Evolutionary conservation across 1,140 invertebrate species (phyloP), one percentile per base, ranked within the genome.

Genomic region (Hycleus cichorii): DNA sequence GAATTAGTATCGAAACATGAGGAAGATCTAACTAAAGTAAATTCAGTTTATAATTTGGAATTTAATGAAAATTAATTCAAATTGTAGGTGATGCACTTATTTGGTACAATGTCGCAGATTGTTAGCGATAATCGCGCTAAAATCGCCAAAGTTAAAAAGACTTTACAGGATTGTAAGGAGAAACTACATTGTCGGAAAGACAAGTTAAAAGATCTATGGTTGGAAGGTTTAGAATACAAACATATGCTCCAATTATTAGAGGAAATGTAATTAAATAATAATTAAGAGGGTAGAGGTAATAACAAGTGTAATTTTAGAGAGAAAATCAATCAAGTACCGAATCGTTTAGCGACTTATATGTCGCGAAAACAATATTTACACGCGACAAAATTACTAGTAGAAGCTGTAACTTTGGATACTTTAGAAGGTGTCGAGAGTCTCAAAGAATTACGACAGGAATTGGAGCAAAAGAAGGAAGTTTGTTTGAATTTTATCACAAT

Each of bases 151-250:
- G 91, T 96, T 0, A 93, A 92, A 71, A 91, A 93, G 58, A 91
- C 94, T 69, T 78, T 98, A 6, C 83, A 86, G 47, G 91, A 90
- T 4, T 97, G 94, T 73, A 94, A 96, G 72, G 87, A 86, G 18
- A 75, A 98, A 27, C 74, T 99, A 43, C 86, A 93, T 58, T 94
- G 94, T 75, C 85, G 92, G 59, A 80, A 94, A 47, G 94, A 97
- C 68, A 95, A 98, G 74, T 77, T 99, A 43, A 86, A 93, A 64
- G 89, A 94, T 67, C 78, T 97, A 49, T 97, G 93, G 91, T 77
- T 90, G 1, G 93, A 97, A 75, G 91, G 91, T 4, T 82, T 96
- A 11, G 91, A 97, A 71, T 93, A 97, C 66, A 93, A 94, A 70
- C 87, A 95, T 72, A 88, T 93, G 58, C 74, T 96, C 12, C 80